A percentile compares a stretch with the other conserved stretches of the same genome.
These are phyloP conservation scores for Pandemis cinnamomeana DNA, from an alignment of 2,888 invertebrate genomes.

Conservation along the genomic window DNA sequence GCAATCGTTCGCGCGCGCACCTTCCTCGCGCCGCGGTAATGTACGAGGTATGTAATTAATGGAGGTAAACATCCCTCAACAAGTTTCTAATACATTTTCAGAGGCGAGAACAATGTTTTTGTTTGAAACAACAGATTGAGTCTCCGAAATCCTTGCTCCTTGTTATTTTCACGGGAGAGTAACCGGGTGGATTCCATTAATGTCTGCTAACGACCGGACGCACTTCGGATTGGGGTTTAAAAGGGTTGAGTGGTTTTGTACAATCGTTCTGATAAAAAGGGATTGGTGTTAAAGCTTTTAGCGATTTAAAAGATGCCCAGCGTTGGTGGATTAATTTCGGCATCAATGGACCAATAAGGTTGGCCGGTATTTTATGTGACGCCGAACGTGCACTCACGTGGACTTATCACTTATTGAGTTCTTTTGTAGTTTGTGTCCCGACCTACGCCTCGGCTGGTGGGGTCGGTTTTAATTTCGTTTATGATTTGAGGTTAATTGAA, in stretches of 20 bases:
- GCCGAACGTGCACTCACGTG: conserved; percentile 7
- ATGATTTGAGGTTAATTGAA: neutral
- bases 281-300: conserved; percentile 79
- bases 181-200: conserved; percentile 81
- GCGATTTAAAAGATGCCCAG: conserved; percentile 79
- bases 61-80: conserved; percentile 41
- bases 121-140: conserved; percentile 67
- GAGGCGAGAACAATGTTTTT: conserved; percentile 56
- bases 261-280: conserved; percentile 81
- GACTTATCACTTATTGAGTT: conserved; percentile 8
- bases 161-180: conserved; percentile 81
- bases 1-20: conserved; percentile 9
- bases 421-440: conserved; percentile 7
- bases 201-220: conserved; percentile 83
- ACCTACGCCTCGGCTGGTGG: neutral
- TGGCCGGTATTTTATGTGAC: conserved; percentile 45
- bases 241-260: conserved; percentile 84
- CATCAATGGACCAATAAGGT: conserved; percentile 65
- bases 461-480: neutral
- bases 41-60: conserved; percentile 35
- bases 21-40: conserved; percentile 11
- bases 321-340: conserved; percentile 64
- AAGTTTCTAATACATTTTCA: conserved; percentile 47
- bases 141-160: conserved; percentile 66
- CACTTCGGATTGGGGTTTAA: conserved; percentile 82